A percentile compares a stretch with the other conserved stretches of the same genome.
These are phyloP conservation scores for Heliconius hermathena DNA, from an alignment of 1,140 invertebrate species.

Conservation along the genomic window DNA sequence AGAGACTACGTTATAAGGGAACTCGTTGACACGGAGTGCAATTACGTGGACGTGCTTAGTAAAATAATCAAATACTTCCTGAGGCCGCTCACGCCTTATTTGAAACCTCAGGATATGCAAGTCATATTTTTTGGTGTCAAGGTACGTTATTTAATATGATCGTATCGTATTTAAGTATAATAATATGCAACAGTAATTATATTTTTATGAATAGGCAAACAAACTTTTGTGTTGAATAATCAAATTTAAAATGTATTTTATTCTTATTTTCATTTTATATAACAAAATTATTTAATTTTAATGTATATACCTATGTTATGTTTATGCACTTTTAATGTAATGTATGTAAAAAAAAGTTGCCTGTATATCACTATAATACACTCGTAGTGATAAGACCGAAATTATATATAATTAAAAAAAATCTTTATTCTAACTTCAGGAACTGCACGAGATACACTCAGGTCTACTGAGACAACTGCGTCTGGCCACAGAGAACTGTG, in stretches of 20 bases:
- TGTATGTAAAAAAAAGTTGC: too few species aligned
- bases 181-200: neutral
- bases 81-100: slow-evolving; percentile 86
- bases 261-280: too few species aligned
- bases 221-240: neutral
- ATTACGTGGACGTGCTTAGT: slow-evolving; percentile 96
- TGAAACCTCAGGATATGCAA: slow-evolving; percentile 89
- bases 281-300: too few species aligned
- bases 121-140: slow-evolving; percentile 95
- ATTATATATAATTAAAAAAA: neutral
- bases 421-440: slow-evolving; percentile 78
- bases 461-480: slow-evolving; percentile 91
- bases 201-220: neutral
- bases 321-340: too few species aligned
- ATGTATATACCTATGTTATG: too few species aligned
- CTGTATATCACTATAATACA: too few species aligned
- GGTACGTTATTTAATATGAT: slow-evolving; percentile 78
- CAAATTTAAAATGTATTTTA: too few species aligned
- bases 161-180: slow-evolving; percentile 6
- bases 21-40: slow-evolving; percentile 97
- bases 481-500: slow-evolving; percentile 84
- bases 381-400: neutral
- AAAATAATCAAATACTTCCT: slow-evolving; percentile 93
- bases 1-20: slow-evolving; percentile 98
- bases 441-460: slow-evolving; percentile 93